Base-by-base conservation (phyloP, 1,140 invertebrate species). In the Brachionus sp. region DNA sequence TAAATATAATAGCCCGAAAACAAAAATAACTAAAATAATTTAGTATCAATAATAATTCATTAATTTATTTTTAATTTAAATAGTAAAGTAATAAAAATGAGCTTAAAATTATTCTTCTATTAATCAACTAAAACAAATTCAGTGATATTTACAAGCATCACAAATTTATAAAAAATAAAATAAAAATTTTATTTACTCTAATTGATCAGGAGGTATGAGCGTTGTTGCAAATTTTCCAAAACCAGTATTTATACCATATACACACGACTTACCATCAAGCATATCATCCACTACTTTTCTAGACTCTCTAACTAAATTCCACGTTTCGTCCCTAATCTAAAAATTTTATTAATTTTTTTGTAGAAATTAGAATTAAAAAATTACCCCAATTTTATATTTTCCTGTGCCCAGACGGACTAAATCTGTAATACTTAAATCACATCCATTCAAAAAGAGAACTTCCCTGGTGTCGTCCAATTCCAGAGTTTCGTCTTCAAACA, bases 201-300 rank as follows among this genome's bases (percentile, higher is more conserved):
- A 87, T 85, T 93, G 91, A 68, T 92, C 90, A 16, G 88, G 88
- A 19, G 87, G 86, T 77, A 93, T 93, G 6, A 90, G 88, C 1
- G 90, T 91, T 5, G 90, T 89, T 0, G 93, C 92, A 89, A 93
- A 93, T 84, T 93, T 93, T 77, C 93, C 93, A 87, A 93, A 93
- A 39, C 93, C 93, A n/a, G 93, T 93, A 5, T 92, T 93, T 42
- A 93, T 92, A 19, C 93, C 93, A 87, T 93, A 93, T 29, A 80
- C 37, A 91, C 91, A 90, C 90, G 91, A 90, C 83, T 92, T 91
- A 85, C 91, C 91, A 84, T 88, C 87, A 19, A 93, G 85, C 84
- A 93, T 91, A 68, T 90, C 89, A 78, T 93, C 92, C n/a, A 93
- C 88, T 19, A 93, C 84, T 3, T 88, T 86, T 84, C 92, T 86